phyloP scores from a whole-genome alignment of 2,888 invertebrate species.

The Fabriciana adippe region DNA sequence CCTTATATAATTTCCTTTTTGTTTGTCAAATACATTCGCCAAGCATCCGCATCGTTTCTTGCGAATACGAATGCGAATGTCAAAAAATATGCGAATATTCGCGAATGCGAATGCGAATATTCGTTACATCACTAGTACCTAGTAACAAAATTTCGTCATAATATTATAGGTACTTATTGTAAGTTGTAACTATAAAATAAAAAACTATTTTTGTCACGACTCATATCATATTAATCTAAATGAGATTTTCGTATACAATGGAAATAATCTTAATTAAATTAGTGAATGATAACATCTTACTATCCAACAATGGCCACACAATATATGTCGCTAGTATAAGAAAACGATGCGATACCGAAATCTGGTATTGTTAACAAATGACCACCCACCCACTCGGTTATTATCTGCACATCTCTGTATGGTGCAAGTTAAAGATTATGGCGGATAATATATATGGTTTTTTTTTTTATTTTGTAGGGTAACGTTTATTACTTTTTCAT shows the following conservation, averaged over 20 bases:
- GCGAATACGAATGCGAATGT: no score
- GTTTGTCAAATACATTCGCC: no score
- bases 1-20: no score
- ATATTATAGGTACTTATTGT: no score
- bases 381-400: constrained; percentile 46
- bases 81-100: no score
- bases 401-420: constrained; percentile 32
- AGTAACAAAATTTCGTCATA: no score
- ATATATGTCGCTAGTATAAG: constrained; percentile 14
- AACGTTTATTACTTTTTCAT: no score
- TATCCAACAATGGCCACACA: constrained; percentile 12
- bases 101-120: no score
- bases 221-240: constrained; percentile 7
- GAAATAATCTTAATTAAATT: constrained; percentile 26
- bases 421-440: constrained; percentile 26
- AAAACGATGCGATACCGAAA: constrained; percentile 33
- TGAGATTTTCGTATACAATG: constrained; percentile 5
- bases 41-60: no score
- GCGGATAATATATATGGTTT: background rate
- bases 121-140: no score
- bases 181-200: background rate
- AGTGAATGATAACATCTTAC: constrained; percentile 36
- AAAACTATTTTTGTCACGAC: constrained; percentile 3
- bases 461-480: background rate
- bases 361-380: constrained; percentile 42